Percentiles rank a stretch among this genome's conserved stretches.
Conservation (phyloP, 2,888 invertebrate species). For the Pilophorus perplexus region DNA sequence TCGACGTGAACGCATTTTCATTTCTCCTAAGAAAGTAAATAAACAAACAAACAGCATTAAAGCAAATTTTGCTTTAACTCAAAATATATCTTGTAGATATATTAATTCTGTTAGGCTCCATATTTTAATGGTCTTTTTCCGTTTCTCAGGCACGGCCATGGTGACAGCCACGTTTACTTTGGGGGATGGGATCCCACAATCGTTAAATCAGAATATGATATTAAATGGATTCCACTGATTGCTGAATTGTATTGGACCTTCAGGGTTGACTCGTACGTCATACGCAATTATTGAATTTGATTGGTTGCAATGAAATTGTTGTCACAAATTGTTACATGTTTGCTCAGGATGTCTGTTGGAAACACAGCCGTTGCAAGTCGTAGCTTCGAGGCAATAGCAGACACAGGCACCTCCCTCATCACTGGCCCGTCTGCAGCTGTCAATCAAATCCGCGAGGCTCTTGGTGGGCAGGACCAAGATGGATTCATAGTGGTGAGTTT, state of each 20-base stretch:
- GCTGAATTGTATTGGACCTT: slow-evolving; percentile 97
- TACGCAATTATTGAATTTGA: no score
- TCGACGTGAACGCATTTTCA: no score
- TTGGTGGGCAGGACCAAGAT: not conserved
- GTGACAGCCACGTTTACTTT: slow-evolving; percentile 76
- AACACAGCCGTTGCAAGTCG: no score
- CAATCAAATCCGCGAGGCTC: not conserved
- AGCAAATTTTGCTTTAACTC: no score
- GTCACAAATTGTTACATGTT: no score
- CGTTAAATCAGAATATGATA: slow-evolving; percentile 70
- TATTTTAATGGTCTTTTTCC: not conserved
- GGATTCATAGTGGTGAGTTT: not conserved
- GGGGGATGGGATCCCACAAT: slow-evolving; percentile 94
- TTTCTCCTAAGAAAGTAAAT: no score
- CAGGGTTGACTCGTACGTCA: slow-evolving; percentile 71
- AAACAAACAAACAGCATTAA: no score
- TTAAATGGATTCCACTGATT: slow-evolving; percentile 82
- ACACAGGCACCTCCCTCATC: slow-evolving; percentile 94
- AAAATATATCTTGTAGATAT: no score
- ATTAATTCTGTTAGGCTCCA: no score
- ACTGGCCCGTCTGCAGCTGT: slow-evolving; percentile 84
- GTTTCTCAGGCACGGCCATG: not conserved
- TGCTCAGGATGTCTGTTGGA: no score
- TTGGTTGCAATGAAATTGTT: no score
- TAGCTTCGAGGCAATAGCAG: slow-evolving; percentile 94